phyloP scores from a whole-genome alignment of 2,113 vertebrate species.

The Pomatorhinus ruficollis region DNA sequence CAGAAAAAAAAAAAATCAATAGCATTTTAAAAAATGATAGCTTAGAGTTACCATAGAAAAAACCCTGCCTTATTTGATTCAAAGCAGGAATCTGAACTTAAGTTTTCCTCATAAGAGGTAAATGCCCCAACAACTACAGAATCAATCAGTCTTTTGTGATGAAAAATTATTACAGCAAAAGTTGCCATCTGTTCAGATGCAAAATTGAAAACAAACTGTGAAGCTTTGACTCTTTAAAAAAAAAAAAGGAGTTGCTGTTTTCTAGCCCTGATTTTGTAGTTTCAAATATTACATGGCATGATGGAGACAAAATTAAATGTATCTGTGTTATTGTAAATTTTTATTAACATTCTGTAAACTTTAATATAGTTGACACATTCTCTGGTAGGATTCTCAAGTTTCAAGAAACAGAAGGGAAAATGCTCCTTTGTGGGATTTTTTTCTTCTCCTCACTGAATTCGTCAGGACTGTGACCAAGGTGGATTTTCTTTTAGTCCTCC shows the following conservation, averaged over 20 bases:
- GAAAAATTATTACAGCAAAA: neutral
- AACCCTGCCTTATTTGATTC: neutral
- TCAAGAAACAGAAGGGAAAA: neutral
- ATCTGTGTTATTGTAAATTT: neutral
- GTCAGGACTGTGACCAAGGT: neutral
- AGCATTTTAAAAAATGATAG: neutral
- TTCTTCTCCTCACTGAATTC: neutral
- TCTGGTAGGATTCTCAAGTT: neutral
- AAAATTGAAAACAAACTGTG: constrained; percentile 31
- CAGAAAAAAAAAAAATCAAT: constrained; percentile 4
- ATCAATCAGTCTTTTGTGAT: constrained; percentile 31
- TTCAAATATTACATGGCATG: neutral
- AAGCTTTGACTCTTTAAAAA: neutral
- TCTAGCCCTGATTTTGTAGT: neutral
- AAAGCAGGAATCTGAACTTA: constrained; percentile 18
- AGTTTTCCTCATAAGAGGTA: neutral
- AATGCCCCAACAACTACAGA: neutral
- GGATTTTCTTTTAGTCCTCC: neutral
- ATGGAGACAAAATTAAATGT: neutral
- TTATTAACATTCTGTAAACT: neutral
- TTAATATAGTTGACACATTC: neutral
- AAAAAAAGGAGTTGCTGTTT: neutral
- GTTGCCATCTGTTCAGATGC: constrained; percentile 33
- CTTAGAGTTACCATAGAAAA: neutral
- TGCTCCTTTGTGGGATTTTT: neutral